Conservation (phyloP, 2,888 invertebrate species). For the Pocota personata region DNA sequence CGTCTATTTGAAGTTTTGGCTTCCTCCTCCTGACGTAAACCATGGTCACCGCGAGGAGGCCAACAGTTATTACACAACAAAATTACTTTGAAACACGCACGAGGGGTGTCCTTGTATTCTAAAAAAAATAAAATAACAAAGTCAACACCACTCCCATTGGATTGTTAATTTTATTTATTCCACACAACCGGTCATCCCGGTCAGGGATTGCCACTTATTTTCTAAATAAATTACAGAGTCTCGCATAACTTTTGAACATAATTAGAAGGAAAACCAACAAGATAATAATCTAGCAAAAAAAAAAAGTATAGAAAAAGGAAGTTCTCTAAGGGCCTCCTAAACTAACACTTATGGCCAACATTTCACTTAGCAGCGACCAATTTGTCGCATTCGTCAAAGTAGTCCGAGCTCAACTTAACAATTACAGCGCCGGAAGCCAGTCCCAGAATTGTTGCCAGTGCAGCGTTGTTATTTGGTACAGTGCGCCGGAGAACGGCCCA, state of each 20-base stretch:
- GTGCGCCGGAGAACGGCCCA: constrained; percentile 94
- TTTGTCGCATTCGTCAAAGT: constrained; percentile 80
- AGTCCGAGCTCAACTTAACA: constrained; percentile 81
- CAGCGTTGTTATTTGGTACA: constrained; percentile 82
- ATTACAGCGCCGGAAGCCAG: constrained; percentile 80
- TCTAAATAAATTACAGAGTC: constrained; percentile 62
- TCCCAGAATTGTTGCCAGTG: constrained; percentile 79
- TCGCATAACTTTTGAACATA: constrained; percentile 47
- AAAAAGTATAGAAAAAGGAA: constrained; percentile 27
- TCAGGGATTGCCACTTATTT: constrained; percentile 45
- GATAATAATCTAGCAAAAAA: constrained; percentile 3
- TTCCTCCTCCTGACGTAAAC: too few relatives aligned
- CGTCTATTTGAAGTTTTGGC: too few relatives aligned
- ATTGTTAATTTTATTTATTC: constrained; percentile 54
- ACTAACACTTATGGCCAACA: constrained; percentile 20
- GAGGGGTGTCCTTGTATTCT: not conserved
- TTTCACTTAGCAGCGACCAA: constrained; percentile 71
- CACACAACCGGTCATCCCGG: constrained; percentile 25
- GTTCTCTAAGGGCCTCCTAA: constrained; percentile 24
- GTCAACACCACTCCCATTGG: not conserved
- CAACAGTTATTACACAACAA: not conserved
- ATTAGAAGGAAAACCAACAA: constrained; percentile 39
- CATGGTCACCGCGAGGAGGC: too few relatives aligned
- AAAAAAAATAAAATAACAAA: not conserved
- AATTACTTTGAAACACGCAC: not conserved